A percentile compares a stretch with the other conserved stretches of the same genome.
These are phyloP conservation scores for Drosophila ohnishii DNA, from an alignment of 1,140 invertebrate genomes.

Conservation along the genomic window DNA sequence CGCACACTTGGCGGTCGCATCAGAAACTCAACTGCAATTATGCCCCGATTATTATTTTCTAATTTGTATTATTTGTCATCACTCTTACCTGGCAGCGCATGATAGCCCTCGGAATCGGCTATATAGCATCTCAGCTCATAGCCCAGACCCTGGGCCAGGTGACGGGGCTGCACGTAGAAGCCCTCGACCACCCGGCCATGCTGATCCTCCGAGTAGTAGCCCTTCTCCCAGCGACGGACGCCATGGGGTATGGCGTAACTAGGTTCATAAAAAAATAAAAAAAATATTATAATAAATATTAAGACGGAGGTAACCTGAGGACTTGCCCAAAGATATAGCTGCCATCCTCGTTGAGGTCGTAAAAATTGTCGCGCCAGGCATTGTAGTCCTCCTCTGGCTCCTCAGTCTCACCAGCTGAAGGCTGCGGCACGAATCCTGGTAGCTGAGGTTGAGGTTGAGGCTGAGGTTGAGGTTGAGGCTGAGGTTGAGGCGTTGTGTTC, in stretches of 20 bases:
- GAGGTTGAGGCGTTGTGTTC: not conserved
- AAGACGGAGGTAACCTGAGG: not conserved
- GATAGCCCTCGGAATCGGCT: conserved; percentile 60
- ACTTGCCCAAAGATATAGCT: conserved; percentile 69
- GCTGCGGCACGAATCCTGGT: not conserved
- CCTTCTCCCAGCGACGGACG: conserved; percentile 67
- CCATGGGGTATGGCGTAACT: conserved; percentile 67
- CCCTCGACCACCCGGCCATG: conserved; percentile 59
- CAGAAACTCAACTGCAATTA: conserved; percentile 57
- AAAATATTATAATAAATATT: not conserved
- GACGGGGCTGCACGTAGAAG: conserved; percentile 63
- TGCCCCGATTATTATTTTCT: not conserved
- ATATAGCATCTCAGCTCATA: conserved; percentile 69
- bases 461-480: not conserved
- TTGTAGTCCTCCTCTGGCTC: conserved; percentile 47
- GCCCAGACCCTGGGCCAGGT: conserved; percentile 7
- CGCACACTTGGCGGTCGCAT: conserved; percentile 44
- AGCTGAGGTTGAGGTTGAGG: not conserved
- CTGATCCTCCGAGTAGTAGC: conserved; percentile 37
- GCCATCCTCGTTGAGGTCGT: conserved; percentile 63
- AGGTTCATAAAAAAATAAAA: not conserved
- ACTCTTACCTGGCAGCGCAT: conserved; percentile 45
- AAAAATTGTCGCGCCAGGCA: conserved; percentile 68
- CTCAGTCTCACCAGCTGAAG: not conserved
- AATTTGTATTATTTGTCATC: too few species aligned